Evolutionary conservation across 2,888 invertebrate genomes (phyloP).

Genomic region (Coremacera marginata): DNA sequence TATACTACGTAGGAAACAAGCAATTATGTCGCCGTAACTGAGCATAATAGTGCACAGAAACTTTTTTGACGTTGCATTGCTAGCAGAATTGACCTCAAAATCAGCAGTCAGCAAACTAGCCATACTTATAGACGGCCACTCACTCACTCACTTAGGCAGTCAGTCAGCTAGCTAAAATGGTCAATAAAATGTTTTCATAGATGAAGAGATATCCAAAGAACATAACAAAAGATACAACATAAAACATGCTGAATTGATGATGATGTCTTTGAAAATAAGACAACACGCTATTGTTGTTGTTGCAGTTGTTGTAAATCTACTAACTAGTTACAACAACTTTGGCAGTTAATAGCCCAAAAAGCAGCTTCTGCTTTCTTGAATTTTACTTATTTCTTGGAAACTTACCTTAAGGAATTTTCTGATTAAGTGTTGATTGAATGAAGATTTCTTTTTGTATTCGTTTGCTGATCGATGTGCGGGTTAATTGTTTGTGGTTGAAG

Average conservation of each 20-base stretch:
- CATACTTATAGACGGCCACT: neutral
- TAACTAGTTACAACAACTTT: neutral
- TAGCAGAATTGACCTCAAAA: slow-evolving; percentile 18
- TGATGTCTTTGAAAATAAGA: neutral
- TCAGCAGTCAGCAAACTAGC: neutral
- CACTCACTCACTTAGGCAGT: neutral
- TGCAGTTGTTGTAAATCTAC: neutral
- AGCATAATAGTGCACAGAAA: neutral
- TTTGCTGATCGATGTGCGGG: neutral
- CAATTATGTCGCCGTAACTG: slow-evolving; percentile 9
- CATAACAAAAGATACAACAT: slow-evolving; percentile 6
- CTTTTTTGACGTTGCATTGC: neutral
- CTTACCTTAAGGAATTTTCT: slow-evolving; percentile 15
- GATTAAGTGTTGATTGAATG: slow-evolving; percentile 2
- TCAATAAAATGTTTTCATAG: neutral
- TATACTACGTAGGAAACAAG: slow-evolving; percentile 3
- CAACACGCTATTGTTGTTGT: neutral
- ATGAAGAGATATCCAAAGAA: neutral
- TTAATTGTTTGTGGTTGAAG: slow-evolving; percentile 24
- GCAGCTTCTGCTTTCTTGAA: neutral
- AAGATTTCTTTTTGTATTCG: neutral
- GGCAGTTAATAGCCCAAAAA: neutral
- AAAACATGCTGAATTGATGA: neutral
- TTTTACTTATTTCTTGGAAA: neutral
- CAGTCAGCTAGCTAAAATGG: neutral